Evolutionary conservation across 2,113 vertebrate species (phyloP), one percentile per base, ranked within the genome.

Genomic region (Pituophis catenifer): DNA sequence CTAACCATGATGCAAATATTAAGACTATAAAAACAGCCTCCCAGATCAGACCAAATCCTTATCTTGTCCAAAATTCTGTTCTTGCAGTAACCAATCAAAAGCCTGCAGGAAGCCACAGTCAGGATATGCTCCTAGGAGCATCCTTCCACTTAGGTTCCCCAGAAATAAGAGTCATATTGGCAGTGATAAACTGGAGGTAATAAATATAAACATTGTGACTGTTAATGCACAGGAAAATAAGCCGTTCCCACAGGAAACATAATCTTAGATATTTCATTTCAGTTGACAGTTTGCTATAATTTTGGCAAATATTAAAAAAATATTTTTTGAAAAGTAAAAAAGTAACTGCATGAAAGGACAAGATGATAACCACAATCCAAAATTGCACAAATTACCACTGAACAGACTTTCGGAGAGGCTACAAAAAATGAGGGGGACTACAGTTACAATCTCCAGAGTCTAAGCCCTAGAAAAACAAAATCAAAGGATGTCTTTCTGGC

Each of bases 271-370:
- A 58, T 52, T 65, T 70, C 13, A 92, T 86, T 53, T 53, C 58
- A 70, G n/a, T 13, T 26, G 62, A 24, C 11, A 88, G 89, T 90
- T 92, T 94, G 26, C 57, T 90, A 23, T 87, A 90, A 89, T 38
- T 38, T 1, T 29, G 94, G 11, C 53, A 50, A 53, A 33, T 75
- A 81, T 88, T 65, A 81, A 1, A 62, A 48, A 57, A 3, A 50
- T 53, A 24, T 33, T 95, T 94, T 26, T 81, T 75, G 57, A 26
- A 93, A 89, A n/a, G 90, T 21, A 70, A 90, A 89, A 95, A 93
- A 95, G 88, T 2, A 44, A 89, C 13, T 29, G 3, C 44, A 59
- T 48, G 29, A 9, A 19, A 3, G 9, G 15, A 48, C 26, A 55
- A n/a, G 75, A 13, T 0, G 17, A 9, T 55, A 2, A 10, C 8